Percentiles rank a stretch among this genome's conserved stretches.
phyloP scores from a whole-genome alignment of 2,113 vertebrate species.

The Protobothrops flavoviridis region DNA sequence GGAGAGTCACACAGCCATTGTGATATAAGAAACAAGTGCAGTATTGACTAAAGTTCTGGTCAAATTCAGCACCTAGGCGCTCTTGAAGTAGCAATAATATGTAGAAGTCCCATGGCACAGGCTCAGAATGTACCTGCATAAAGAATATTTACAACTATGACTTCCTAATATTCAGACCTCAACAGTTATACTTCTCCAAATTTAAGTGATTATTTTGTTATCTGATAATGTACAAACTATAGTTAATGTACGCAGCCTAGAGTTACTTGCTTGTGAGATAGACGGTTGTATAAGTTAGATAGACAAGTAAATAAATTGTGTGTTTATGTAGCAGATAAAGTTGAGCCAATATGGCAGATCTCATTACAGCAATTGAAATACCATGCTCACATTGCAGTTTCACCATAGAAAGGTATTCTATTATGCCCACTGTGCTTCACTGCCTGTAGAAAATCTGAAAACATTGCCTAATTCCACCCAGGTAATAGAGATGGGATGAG shows the following conservation, averaged over 20 bases:
- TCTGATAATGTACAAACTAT: background rate
- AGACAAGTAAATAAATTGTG: background rate
- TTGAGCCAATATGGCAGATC: background rate
- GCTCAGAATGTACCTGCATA: constrained; percentile 72
- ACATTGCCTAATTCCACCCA: background rate
- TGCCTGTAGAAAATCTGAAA: background rate
- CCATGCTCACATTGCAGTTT: background rate
- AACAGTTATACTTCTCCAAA: background rate
- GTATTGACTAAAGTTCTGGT: constrained; percentile 60
- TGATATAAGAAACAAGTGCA: constrained; percentile 73
- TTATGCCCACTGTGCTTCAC: background rate
- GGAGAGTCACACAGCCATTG: constrained; percentile 72
- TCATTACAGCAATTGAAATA: background rate
- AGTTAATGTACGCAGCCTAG: background rate
- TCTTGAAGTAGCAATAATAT: constrained; percentile 71
- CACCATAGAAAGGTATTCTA: background rate
- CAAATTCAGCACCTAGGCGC: constrained; percentile 65
- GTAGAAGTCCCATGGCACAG: constrained; percentile 84
- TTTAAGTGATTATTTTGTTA: background rate
- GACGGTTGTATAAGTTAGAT: background rate
- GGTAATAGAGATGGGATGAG: background rate
- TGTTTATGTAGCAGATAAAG: background rate
- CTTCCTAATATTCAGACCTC: constrained; percentile 12
- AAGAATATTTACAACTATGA: constrained; percentile 10
- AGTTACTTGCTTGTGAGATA: background rate